Conservation (phyloP, 35 echinoderm and acorn worm genomes). For the Ophiothrix spiculata region DNA sequence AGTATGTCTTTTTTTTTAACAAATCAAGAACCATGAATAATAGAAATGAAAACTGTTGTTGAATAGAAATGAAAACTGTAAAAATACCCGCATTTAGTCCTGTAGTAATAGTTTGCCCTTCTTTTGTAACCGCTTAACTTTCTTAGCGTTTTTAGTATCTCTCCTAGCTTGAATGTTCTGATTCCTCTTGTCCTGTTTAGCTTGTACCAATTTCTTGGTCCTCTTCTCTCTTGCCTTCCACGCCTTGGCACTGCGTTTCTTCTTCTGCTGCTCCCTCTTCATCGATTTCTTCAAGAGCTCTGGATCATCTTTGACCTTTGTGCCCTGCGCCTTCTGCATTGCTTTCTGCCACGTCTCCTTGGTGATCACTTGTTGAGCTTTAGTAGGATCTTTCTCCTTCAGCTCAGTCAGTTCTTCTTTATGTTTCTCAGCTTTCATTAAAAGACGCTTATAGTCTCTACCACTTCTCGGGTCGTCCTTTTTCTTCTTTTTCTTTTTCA, state of each 20-base stretch:
- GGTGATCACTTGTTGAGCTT: constrained; percentile 56
- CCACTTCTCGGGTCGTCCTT: constrained; percentile 53
- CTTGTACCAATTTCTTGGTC: constrained; percentile 53
- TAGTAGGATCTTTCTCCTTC: constrained; percentile 76
- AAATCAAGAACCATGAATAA: no score
- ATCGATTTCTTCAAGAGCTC: constrained; percentile 90
- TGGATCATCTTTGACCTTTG: constrained; percentile 76
- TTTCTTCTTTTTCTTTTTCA: constrained; percentile 73
- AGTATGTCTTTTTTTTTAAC: no score
- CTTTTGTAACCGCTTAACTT: constrained; percentile 85
- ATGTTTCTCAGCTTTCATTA: constrained; percentile 77
- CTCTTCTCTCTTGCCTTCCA: constrained; percentile 67
- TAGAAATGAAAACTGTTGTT: no score
- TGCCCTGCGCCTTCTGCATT: constrained; percentile 60
- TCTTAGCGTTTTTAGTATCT: constrained; percentile 58
- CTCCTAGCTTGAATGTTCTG: constrained; percentile 72
- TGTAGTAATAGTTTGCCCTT: constrained; percentile 88
- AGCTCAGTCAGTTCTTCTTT: constrained; percentile 69
- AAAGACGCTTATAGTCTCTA: constrained; percentile 59
- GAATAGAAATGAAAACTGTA: no score
- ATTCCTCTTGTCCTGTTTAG: constrained; percentile 61
- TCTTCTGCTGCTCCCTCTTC: constrained; percentile 68
- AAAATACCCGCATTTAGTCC: no score
- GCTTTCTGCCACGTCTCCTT: constrained; percentile 79
- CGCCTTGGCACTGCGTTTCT: constrained; percentile 68